Percentiles rank a stretch among this genome's conserved stretches.
Evolutionary conservation across 2,113 vertebrate species (phyloP).

Genomic region (Marmota monax): DNA sequence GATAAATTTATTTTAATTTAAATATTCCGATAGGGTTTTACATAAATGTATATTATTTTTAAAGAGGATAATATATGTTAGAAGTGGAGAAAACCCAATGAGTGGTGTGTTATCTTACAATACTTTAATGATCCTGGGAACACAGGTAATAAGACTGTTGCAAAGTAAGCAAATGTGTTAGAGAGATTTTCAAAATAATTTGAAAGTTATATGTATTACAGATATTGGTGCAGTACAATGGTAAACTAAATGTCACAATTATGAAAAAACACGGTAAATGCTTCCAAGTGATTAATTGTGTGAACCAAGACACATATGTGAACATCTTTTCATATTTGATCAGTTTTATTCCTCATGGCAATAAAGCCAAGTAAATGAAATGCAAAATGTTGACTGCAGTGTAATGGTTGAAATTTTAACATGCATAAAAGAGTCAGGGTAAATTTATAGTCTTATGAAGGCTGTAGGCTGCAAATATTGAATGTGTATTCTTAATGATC

Average conservation of each 20-base stretch:
- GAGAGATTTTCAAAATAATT: constrained; percentile 53
- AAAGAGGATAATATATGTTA: neutral
- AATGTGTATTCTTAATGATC: constrained; percentile 55
- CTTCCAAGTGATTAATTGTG: constrained; percentile 38
- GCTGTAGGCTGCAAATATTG: constrained; percentile 51
- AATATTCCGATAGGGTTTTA: constrained; percentile 26
- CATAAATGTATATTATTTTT: constrained; percentile 28
- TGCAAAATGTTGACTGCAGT: constrained; percentile 53
- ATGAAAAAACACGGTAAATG: constrained; percentile 18
- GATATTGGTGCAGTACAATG: constrained; percentile 5
- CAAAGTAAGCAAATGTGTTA: neutral
- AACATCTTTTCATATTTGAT: constrained; percentile 67
- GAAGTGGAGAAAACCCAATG: constrained; percentile 32
- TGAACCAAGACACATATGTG: constrained; percentile 31
- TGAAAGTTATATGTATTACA: constrained; percentile 39
- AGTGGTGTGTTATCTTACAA: constrained; percentile 4
- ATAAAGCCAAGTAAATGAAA: constrained; percentile 70
- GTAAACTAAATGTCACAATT: constrained; percentile 47
- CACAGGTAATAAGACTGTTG: neutral
- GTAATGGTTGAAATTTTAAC: constrained; percentile 60
- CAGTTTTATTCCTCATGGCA: constrained; percentile 61
- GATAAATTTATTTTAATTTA: constrained; percentile 44
- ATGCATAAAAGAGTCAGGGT: constrained; percentile 62
- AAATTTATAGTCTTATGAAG: constrained; percentile 61
- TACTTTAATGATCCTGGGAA: constrained; percentile 27